These are phyloP conservation scores for Drosophila pseudotakahashii DNA, from an alignment of 2,888 invertebrate species.

Conservation along the genomic window DNA sequence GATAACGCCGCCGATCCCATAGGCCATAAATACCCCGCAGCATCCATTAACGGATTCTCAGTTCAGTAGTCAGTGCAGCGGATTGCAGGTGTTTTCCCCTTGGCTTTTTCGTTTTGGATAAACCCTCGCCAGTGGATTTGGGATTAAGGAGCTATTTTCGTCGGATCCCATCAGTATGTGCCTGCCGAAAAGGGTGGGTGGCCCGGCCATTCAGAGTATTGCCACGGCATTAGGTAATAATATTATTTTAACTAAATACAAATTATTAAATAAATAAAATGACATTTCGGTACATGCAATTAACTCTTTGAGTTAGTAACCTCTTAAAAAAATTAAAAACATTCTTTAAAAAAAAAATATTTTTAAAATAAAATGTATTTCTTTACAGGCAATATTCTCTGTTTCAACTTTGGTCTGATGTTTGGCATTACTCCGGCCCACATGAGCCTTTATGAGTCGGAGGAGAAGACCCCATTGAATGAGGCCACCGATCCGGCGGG, in stretches of 20 bases:
- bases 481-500: conserved; percentile 60
- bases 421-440: conserved; percentile 82
- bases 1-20: conserved; percentile 51
- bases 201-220: conserved; percentile 67
- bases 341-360: too few relatives aligned
- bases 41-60: conserved; percentile 51
- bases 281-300: too few relatives aligned
- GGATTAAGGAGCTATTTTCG: background rate
- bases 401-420: conserved; percentile 81
- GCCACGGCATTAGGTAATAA: conserved; percentile 72
- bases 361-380: too few relatives aligned
- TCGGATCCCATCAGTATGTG: conserved; percentile 61
- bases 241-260: too few relatives aligned
- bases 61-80: conserved; percentile 44
- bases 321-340: too few relatives aligned
- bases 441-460: conserved; percentile 73
- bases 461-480: conserved; percentile 67
- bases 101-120: background rate
- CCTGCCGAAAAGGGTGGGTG: conserved; percentile 67
- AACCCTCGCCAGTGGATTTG: background rate
- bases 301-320: too few relatives aligned
- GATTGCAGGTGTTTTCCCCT: conserved; percentile 5
- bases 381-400: conserved; percentile 73
- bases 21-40: conserved; percentile 60
- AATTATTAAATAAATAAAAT: too few relatives aligned